A percentile compares a stretch with the other conserved stretches of the same genome.
Conservation (phyloP, 2,113 vertebrate species). For the Eulemur rufifrons region DNA sequence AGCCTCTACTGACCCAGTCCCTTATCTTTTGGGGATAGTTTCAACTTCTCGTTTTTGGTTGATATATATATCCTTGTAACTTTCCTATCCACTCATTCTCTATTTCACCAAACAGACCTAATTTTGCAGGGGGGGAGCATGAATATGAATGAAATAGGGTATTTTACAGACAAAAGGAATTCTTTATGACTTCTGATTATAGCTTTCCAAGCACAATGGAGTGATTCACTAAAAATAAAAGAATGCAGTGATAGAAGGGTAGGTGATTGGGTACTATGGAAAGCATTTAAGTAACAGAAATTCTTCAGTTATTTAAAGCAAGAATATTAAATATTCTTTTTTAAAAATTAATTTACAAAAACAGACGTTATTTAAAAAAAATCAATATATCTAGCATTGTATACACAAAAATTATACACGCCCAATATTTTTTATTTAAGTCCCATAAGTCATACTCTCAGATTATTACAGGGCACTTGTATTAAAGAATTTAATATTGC, state of each 20-base stretch:
- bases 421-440: background rate
- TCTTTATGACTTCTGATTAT: background rate
- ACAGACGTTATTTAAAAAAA: background rate
- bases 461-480: background rate
- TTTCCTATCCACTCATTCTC: background rate
- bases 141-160: background rate
- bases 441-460: background rate
- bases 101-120: background rate
- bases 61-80: background rate
- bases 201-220: background rate
- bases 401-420: background rate
- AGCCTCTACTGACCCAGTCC: background rate
- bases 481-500: background rate
- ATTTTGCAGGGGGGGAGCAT: background rate
- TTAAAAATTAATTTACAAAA: conserved; percentile 26
- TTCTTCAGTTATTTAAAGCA: background rate
- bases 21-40: background rate
- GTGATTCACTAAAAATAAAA: background rate
- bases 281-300: background rate
- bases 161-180: background rate
- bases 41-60: background rate
- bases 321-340: background rate
- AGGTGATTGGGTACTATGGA: background rate
- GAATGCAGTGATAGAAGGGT: background rate
- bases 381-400: background rate